Percentiles rank a stretch among this genome's conserved stretches.
These are phyloP conservation scores for Myanophis thanlyinensis DNA, from an alignment of 2,113 vertebrate genomes.

Conservation along the genomic window DNA sequence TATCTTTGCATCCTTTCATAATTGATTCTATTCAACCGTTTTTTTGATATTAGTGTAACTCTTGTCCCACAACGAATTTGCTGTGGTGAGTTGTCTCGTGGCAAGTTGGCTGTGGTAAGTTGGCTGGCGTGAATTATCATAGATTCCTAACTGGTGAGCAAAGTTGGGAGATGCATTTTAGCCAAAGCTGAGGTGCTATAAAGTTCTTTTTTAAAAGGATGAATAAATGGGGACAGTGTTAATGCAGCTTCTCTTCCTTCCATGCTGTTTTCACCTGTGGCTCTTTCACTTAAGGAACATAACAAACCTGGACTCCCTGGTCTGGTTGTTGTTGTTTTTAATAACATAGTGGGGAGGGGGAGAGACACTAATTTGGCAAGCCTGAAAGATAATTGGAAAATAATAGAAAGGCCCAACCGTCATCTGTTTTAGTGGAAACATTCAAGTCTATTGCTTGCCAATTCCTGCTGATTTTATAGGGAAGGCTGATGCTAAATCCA, in stretches of 20 bases:
- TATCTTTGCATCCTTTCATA: too few species aligned
- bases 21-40: too few species aligned
- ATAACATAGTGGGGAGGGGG: neutral
- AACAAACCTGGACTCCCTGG: neutral
- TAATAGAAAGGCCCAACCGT: neutral
- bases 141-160: neutral
- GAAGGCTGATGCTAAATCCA: neutral
- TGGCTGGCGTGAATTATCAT: too few species aligned
- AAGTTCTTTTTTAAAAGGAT: neutral
- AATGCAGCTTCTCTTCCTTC: neutral
- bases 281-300: neutral
- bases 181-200: neutral
- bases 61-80: too few species aligned
- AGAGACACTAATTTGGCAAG: neutral
- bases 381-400: neutral
- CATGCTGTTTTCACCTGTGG: neutral
- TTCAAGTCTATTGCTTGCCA: neutral
- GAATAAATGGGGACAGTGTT: neutral
- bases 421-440: neutral
- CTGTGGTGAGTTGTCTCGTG: too few species aligned
- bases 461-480: neutral
- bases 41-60: too few species aligned
- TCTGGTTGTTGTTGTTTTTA: neutral
- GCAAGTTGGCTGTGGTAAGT: too few species aligned
- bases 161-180: neutral